Evolutionary conservation across 1,140 invertebrate species (phyloP).

Genomic region (Fopius arisanus): DNA sequence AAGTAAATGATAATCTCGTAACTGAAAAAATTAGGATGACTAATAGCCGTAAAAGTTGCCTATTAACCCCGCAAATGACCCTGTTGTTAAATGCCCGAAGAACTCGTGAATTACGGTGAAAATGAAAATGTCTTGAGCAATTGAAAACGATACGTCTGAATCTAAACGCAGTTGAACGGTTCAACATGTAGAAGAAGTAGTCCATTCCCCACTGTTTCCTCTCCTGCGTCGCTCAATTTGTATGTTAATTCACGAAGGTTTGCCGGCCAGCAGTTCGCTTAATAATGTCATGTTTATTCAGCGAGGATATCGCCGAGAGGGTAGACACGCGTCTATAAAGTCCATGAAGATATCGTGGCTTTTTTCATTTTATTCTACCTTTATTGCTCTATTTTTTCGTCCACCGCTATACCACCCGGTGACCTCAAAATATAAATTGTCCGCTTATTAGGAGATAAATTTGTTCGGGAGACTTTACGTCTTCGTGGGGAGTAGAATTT

Average conservation of each 20-base stretch:
- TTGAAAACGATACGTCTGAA: conserved; percentile 36
- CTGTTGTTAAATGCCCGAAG: background rate
- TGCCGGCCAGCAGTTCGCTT: conserved; percentile 62
- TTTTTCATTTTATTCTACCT: background rate
- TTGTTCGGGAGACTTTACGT: too few relatives aligned
- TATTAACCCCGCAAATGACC: background rate
- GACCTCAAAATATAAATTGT: too few relatives aligned
- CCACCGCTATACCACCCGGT: too few relatives aligned
- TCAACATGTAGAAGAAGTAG: conserved; percentile 29
- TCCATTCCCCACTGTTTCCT: conserved; percentile 27
- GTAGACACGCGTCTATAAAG: conserved; percentile 43
- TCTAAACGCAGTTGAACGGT: conserved; percentile 39
- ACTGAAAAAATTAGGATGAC: background rate
- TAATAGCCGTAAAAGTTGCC: background rate
- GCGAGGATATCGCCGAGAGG: conserved; percentile 62
- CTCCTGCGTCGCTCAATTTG: conserved; percentile 60
- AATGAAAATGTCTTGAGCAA: background rate
- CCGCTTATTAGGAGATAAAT: too few relatives aligned
- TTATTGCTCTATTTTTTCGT: background rate
- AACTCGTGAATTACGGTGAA: background rate
- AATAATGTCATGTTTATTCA: conserved; percentile 67
- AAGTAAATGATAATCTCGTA: conserved; percentile 5
- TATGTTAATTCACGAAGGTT: conserved; percentile 65
- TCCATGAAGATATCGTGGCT: background rate
- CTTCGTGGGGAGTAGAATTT: background rate